A percentile compares a stretch with the other conserved stretches of the same genome.
phyloP scores from a whole-genome alignment of 2,113 vertebrate genomes.

The Butorides virescens region DNA sequence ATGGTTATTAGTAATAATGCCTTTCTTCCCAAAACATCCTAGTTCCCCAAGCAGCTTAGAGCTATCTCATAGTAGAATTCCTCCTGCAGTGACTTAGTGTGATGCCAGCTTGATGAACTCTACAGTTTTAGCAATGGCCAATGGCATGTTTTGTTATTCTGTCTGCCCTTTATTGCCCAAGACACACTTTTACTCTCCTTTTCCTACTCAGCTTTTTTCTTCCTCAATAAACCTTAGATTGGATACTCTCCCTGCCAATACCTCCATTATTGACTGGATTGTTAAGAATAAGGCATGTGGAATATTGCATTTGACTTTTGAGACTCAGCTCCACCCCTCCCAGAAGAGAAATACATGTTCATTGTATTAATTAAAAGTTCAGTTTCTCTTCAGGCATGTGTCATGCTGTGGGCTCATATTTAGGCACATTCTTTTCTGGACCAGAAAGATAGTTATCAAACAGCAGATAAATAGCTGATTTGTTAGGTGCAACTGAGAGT shows the following conservation, averaged over 20 bases:
- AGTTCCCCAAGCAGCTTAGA: neutral
- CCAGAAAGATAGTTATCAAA: neutral
- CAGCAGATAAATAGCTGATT: neutral
- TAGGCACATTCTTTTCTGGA: neutral
- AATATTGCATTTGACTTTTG: neutral
- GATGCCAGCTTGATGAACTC: neutral
- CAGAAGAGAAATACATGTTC: neutral
- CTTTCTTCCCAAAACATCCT: neutral
- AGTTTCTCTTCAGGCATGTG: neutral
- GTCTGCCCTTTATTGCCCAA: neutral
- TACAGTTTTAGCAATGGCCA: neutral
- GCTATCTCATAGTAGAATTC: neutral
- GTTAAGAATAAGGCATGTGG: neutral
- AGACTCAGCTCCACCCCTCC: neutral
- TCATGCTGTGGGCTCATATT: neutral
- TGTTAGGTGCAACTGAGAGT: neutral
- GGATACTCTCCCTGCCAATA: neutral
- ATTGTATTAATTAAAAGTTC: neutral
- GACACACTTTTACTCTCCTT: neutral
- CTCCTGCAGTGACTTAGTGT: neutral
- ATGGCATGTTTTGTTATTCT: neutral
- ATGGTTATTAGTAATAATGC: neutral
- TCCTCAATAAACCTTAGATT: neutral
- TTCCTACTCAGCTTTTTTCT: neutral
- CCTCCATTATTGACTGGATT: neutral